These are phyloP conservation scores for Arion vulgaris DNA, from an alignment of 1,140 invertebrate genomes.

Conservation along the genomic window DNA sequence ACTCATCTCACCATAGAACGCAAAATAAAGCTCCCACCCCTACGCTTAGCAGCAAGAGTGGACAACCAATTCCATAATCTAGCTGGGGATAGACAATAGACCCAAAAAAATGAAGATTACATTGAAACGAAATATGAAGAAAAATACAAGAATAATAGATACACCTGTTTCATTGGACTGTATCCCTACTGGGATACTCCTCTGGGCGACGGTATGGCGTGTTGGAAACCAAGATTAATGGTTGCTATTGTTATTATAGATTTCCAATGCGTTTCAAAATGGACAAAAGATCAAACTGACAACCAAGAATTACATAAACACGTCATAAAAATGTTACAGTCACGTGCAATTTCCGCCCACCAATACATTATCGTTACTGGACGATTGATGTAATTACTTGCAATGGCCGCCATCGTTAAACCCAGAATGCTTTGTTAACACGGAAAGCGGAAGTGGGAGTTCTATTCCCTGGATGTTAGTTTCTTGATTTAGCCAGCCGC, in stretches of 20 bases:
- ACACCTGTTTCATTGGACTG: not conserved
- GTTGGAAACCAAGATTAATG: conserved; percentile 22
- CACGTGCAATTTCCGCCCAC: conserved; percentile 30
- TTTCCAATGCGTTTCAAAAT: conserved; percentile 25
- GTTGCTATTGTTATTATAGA: not conserved
- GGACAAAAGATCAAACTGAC: not conserved
- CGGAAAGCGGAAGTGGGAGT: conserved; percentile 18
- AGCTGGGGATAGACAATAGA: too few relatives aligned
- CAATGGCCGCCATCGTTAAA: not conserved
- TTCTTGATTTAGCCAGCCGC: not conserved
- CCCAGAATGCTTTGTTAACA: conserved; percentile 31
- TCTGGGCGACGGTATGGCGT: not conserved
- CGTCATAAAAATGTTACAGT: conserved; percentile 23
- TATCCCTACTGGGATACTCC: not conserved
- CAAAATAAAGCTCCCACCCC: too few relatives aligned
- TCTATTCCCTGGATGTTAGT: conserved; percentile 13
- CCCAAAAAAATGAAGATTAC: too few relatives aligned
- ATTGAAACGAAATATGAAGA: too few relatives aligned
- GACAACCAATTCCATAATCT: too few relatives aligned
- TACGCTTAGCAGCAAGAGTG: too few relatives aligned
- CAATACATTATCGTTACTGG: conserved; percentile 31
- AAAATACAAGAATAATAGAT: too few relatives aligned
- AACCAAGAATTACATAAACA: conserved; percentile 25
- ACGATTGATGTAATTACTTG: conserved; percentile 31
- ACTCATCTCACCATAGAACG: too few relatives aligned